Evolutionary conservation across 2,797 vertebrate genomes (phyloP).

Genomic region (Gephyroberyx darwinii): DNA sequence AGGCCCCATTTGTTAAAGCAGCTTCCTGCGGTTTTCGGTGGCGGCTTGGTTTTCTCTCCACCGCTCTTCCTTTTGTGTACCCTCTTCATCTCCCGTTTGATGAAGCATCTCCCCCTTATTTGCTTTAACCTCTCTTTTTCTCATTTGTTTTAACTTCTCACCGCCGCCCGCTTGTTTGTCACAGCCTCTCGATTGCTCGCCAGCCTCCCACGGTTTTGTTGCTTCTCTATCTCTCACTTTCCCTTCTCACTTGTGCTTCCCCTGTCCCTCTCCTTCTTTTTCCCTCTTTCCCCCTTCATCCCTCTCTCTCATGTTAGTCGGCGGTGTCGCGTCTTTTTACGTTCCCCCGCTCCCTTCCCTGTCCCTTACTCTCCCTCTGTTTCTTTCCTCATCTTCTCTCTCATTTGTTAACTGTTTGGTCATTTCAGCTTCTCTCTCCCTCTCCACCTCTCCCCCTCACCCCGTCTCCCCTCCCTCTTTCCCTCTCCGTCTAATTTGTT

Average conservation of each 20-base stretch:
- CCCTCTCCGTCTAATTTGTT: slow-evolving; percentile 49
- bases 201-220: neutral
- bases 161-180: neutral
- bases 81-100: slow-evolving; percentile 1
- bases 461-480: slow-evolving; percentile 12
- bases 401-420: slow-evolving; percentile 23
- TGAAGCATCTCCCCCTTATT: neutral
- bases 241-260: neutral
- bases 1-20: slow-evolving; percentile 60
- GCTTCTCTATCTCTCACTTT: neutral
- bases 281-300: neutral
- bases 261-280: neutral
- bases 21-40: slow-evolving; percentile 58
- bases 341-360: neutral
- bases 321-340: neutral
- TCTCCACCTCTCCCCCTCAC: neutral
- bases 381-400: neutral
- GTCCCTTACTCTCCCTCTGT: slow-evolving; percentile 10
- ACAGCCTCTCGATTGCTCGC: neutral
- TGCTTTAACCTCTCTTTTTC: slow-evolving; percentile 21
- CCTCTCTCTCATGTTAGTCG: neutral
- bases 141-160: neutral
- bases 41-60: slow-evolving; percentile 36
- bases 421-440: neutral
- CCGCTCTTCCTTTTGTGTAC: slow-evolving; percentile 6